These are phyloP conservation scores for Sus cebifrons DNA, from an alignment of 2,797 vertebrate species.

Conservation along the genomic window DNA sequence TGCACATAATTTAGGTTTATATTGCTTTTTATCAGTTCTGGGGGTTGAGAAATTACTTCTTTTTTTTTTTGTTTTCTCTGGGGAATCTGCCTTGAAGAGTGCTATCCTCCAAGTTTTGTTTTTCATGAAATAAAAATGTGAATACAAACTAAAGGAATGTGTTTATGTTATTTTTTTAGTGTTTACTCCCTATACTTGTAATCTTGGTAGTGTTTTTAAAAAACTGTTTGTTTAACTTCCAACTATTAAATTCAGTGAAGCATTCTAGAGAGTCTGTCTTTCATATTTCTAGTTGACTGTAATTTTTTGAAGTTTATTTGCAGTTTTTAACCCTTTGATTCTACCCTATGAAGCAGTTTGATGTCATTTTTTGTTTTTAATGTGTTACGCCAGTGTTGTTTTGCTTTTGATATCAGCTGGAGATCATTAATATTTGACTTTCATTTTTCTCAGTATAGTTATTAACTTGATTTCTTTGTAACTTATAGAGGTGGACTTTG, in stretches of 20 bases:
- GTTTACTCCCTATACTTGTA: conserved; percentile 48
- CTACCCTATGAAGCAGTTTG: conserved; percentile 50
- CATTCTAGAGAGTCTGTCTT: conserved; percentile 41
- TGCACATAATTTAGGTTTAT: conserved; percentile 66
- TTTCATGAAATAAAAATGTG: conserved; percentile 50
- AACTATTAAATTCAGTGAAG: conserved; percentile 63
- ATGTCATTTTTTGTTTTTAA: conserved; percentile 31
- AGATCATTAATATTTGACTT: conserved; percentile 64
- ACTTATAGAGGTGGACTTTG: conserved; percentile 45
- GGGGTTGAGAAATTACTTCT: conserved; percentile 65
- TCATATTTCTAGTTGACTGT: conserved; percentile 62
- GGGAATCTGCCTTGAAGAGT: conserved; percentile 68
- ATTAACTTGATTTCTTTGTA: conserved; percentile 70
- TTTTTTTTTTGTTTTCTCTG: conserved; percentile 61
- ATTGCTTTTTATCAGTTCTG: conserved; percentile 70
- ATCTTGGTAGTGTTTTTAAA: conserved; percentile 59
- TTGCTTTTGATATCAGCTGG: conserved; percentile 50
- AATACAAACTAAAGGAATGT: conserved; percentile 66
- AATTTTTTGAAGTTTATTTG: conserved; percentile 65
- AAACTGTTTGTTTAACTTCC: background rate
- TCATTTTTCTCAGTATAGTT: conserved; percentile 64
- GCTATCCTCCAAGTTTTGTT: conserved; percentile 55
- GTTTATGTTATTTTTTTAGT: conserved; percentile 55
- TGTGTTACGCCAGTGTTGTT: conserved; percentile 33
- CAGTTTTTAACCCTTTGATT: conserved; percentile 65